phyloP scores from a whole-genome alignment of 2,888 invertebrate genomes.

The Ormyrus nitidulus region DNA sequence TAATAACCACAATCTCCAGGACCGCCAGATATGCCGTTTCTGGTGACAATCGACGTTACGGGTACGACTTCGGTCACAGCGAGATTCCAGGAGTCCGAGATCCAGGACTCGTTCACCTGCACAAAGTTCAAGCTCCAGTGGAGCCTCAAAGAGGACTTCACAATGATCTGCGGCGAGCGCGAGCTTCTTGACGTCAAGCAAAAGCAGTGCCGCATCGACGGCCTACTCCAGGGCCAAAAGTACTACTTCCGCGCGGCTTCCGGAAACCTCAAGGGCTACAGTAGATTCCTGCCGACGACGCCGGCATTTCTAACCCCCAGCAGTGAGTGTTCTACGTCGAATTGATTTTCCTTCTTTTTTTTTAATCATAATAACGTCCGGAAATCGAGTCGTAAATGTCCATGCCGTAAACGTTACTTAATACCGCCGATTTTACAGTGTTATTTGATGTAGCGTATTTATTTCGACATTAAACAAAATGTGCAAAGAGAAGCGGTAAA shows the following conservation, averaged over 20 bases:
- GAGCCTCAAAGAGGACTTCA: constrained; percentile 91
- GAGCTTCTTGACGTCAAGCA: constrained; percentile 84
- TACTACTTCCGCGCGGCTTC: constrained; percentile 95
- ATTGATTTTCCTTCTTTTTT: too few species aligned
- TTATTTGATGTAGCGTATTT: too few species aligned
- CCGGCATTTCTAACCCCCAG: constrained; percentile 93
- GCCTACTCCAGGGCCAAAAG: constrained; percentile 88
- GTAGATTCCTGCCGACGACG: constrained; percentile 84
- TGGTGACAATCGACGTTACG: constrained; percentile 85
- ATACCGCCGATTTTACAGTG: too few species aligned
- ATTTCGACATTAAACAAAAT: too few species aligned
- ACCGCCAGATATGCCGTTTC: constrained; percentile 88
- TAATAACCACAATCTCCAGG: constrained; percentile 71
- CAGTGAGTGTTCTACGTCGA: constrained; percentile 79
- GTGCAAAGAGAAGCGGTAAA: too few species aligned
- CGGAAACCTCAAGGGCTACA: constrained; percentile 95
- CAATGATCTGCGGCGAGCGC: constrained; percentile 86
- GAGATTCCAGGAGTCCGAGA: constrained; percentile 83
- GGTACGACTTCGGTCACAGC: constrained; percentile 82
- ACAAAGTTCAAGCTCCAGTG: constrained; percentile 98
- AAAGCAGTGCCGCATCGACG: constrained; percentile 81
- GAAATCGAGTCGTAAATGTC: too few species aligned
- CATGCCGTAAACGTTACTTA: too few species aligned
- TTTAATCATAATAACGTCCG: too few species aligned
- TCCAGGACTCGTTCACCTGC: constrained; percentile 83